Evolutionary conservation across 2,888 invertebrate species (phyloP).

Genomic region (Agrotis clavis): DNA sequence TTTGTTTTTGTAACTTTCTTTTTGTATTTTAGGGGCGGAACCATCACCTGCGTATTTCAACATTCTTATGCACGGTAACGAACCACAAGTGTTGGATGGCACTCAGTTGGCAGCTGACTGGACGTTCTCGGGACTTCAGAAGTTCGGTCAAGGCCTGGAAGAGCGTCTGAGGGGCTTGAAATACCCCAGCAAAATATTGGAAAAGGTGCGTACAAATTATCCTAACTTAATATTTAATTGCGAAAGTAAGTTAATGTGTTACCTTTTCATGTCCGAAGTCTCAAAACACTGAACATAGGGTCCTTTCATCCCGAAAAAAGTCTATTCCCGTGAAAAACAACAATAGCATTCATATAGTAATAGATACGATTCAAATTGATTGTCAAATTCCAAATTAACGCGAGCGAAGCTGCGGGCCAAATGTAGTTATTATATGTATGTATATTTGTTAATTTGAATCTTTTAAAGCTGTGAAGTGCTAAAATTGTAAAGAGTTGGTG

Average conservation of each 20-base stretch:
- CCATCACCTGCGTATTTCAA: conserved; percentile 98
- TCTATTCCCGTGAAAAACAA: too few relatives aligned
- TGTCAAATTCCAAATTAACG: too few relatives aligned
- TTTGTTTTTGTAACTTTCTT: not conserved
- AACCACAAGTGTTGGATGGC: conserved; percentile 96
- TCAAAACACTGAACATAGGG: too few relatives aligned
- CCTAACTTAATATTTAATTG: too few relatives aligned
- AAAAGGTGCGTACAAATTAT: conserved; percentile 92
- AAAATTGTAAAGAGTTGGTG: not conserved
- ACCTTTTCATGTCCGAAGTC: too few relatives aligned
- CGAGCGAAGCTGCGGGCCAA: too few relatives aligned
- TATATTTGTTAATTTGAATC: too few relatives aligned
- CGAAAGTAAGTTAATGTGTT: too few relatives aligned
- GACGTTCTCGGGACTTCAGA: conserved; percentile 98
- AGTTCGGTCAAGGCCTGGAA: conserved; percentile 98
- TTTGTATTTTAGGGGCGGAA: conserved; percentile 94
- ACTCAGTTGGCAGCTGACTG: conserved; percentile 98
- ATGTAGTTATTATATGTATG: too few relatives aligned
- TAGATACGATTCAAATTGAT: too few relatives aligned
- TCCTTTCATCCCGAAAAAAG: too few relatives aligned
- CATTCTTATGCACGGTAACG: conserved; percentile 97
- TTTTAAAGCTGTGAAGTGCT: not conserved
- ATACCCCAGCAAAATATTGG: conserved; percentile 95
- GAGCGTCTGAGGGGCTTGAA: conserved; percentile 96
- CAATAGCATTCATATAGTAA: too few relatives aligned